phyloP scores from a whole-genome alignment of 2,113 vertebrate species.

The Vulpes lagopus region DNA sequence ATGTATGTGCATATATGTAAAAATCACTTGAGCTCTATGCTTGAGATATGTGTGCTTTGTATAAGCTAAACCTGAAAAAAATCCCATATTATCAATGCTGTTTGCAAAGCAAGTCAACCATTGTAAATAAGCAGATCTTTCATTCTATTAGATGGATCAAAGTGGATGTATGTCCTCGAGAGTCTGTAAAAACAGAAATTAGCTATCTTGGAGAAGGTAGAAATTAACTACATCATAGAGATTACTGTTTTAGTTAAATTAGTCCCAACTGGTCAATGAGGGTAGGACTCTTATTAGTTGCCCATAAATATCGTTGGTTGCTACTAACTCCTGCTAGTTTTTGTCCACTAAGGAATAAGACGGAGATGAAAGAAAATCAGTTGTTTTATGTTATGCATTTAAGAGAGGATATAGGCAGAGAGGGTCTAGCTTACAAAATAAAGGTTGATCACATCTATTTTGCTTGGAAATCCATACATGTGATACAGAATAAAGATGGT shows the following conservation, averaged over 20 bases:
- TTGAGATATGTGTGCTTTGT: background rate
- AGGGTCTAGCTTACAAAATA: background rate
- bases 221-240: too few species aligned
- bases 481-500: background rate
- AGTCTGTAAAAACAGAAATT: background rate
- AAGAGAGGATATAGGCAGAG: background rate
- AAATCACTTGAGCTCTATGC: background rate
- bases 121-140: background rate
- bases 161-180: background rate
- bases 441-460: background rate
- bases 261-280: background rate
- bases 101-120: background rate
- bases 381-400: background rate
- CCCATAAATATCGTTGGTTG: background rate
- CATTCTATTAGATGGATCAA: constrained; percentile 19
- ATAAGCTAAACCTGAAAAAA: background rate
- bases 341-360: background rate
- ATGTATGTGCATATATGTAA: background rate
- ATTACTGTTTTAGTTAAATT: background rate
- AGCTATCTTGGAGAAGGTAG: too few species aligned
- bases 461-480: background rate
- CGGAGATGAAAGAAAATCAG: background rate
- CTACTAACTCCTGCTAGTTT: background rate
- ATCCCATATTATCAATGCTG: background rate
- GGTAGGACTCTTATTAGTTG: background rate